Evolutionary conservation across 1,140 invertebrate species (phyloP), one percentile per base, ranked within the genome.

Genomic region (Philaenus spumarius): DNA sequence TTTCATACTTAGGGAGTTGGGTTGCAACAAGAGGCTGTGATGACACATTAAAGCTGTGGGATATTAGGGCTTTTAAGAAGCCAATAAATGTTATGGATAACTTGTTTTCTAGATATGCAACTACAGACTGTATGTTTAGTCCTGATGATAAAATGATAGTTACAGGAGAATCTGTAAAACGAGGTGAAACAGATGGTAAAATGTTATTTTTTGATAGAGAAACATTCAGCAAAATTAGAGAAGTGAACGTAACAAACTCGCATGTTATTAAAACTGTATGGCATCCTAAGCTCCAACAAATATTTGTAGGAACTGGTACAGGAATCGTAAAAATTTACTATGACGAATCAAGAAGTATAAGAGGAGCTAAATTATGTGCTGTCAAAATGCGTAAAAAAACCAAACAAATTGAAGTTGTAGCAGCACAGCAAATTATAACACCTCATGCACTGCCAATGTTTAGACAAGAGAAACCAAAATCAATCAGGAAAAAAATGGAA

Each of bases 201-300:
- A 64, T 97, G 1, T 68, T 90, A 23, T 95, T 98, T 70, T 93
- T 88, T 62, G 83, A 93, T 65, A 77, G 84, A 2, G 82, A 86
- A 42, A 90, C 82, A 0, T 92, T 94, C 64, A 78, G 93, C 37
- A 58, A 82, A n/a, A 76, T 89, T 0, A 79, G 85, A 35, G 79
- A 88, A 58, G 82, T 97, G 39, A 75, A 82, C 39, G 85, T 93
- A 9, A 79, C 84, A 0, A 79, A 87, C 66, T 87, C 90, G 0
- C 88, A 92, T 69, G 82, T 95, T 0, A 91, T 99, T 24, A 89
- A 94, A 68, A 83, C 85, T 2, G 69, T 90, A 1, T 99, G 97
- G 97, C 97, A 99, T 77, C 90, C 96, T 0, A 94, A 94, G 73
- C 73, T 99, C 1, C 98, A 98, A 73, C 97, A 99, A 69, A 86